Evolutionary conservation across 2,797 vertebrate species (phyloP), one percentile per base, ranked within the genome.

Genomic region (Euphonia xanthogaster): DNA sequence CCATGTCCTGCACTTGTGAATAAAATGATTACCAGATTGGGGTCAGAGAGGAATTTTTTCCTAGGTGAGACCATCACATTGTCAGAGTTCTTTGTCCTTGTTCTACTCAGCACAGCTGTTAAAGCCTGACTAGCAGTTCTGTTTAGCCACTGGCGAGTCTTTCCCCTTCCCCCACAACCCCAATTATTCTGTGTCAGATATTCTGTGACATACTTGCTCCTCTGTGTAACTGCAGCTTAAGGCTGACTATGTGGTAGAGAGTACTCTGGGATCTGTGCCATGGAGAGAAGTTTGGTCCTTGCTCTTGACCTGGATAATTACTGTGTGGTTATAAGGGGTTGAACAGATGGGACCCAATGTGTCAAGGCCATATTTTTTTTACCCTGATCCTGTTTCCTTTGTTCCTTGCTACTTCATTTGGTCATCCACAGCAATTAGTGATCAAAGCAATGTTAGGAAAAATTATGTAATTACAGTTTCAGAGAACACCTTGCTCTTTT

Each of bases 141-240:
- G 44, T 35, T 77, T 63, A 87, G 63, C 13, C 15, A 30, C 27
- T 33, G 74, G n/a, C 14, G 74, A 84, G 11, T 33, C 7, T 13
- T n/a, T 7, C 13, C 37, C 5, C 13, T 27, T 14, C 23, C 11
- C 24, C 10, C 7, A n/a, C 2, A 4, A 31, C 0, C 16, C 27
- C 18, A 60, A 10, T 65, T 83, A n/a, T 86, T 86, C 16, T 72
- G 5, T 58, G 50, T 53, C 62, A 51, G n/a, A n/a, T n/a, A n/a
- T n/a, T n/a, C n/a, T n/a, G 12, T 84, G 44, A 67, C 44, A 27
- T 23, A 16, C 20, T 71, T 55, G n/a, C 37, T 80, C 28, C 54
- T 73, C 33, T 44, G 44, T 50, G 61, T 60, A 66, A n/a, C 53
- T 75, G 58, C 9, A 28, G 4, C 18, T 79, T 40, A 53, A 82